Percentiles rank a stretch among this genome's conserved stretches.
Conservation (phyloP, 1,140 invertebrate species). For the Phthorimaea operculella region DNA sequence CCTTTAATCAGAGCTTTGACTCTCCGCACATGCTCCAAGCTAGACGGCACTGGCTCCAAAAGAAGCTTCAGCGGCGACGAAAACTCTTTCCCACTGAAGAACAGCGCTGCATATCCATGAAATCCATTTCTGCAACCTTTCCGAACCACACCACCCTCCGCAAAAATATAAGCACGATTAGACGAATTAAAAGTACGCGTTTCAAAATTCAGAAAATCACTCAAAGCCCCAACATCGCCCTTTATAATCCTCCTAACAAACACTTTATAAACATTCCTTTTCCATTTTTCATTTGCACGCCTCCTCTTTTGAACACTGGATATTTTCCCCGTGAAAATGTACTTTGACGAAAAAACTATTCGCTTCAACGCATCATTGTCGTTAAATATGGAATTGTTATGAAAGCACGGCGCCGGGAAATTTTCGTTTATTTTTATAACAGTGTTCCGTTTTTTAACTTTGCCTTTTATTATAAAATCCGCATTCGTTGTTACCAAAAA, state of each 20-base stretch:
- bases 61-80: conserved; percentile 39
- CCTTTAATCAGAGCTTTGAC: conserved; percentile 52
- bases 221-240: conserved; percentile 46
- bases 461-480: conserved; percentile 46
- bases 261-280: conserved; percentile 47
- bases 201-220: conserved; percentile 55
- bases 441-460: conserved; percentile 56
- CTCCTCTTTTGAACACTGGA: conserved; percentile 42
- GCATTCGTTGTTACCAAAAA: conserved; percentile 23
- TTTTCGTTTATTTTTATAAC: conserved; percentile 50
- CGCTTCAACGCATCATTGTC: conserved; percentile 48
- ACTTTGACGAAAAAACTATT: conserved; percentile 49
- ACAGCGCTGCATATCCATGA: conserved; percentile 40
- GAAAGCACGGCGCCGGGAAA: conserved; percentile 36
- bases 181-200: conserved; percentile 44
- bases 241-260: conserved; percentile 52
- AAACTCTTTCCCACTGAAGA: conserved; percentile 39
- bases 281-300: conserved; percentile 30
- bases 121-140: conserved; percentile 19
- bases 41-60: conserved; percentile 46
- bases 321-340: conserved; percentile 62
- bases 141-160: conserved; percentile 34
- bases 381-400: conserved; percentile 50
- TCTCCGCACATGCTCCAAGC: conserved; percentile 37
- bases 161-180: conserved; percentile 39